These are phyloP conservation scores for Tinamus guttatus DNA, from an alignment of 2,113 vertebrate species.

Conservation along the genomic window DNA sequence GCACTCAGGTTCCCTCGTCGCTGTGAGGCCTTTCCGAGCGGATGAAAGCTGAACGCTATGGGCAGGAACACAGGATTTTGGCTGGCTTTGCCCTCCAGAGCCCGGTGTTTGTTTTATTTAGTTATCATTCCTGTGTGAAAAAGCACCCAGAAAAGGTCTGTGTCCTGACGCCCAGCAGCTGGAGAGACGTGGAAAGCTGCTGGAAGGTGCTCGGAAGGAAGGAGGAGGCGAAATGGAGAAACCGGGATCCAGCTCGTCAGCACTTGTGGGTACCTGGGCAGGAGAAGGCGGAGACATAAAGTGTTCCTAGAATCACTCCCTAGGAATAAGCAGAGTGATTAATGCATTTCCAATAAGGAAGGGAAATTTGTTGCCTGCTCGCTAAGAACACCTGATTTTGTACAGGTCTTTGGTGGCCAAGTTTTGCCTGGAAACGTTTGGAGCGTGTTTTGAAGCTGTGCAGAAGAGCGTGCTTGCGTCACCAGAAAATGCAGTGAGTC, in stretches of 20 bases:
- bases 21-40: not conserved
- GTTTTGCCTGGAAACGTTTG: constrained; percentile 50
- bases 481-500: constrained; percentile 77
- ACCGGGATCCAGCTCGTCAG: not conserved
- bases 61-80: constrained; percentile 15
- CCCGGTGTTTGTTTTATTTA: constrained; percentile 43
- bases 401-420: constrained; percentile 9
- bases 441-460: constrained; percentile 71
- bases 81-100: constrained; percentile 45
- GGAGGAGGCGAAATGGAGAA: not conserved
- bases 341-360: not conserved
- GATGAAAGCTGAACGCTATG: constrained; percentile 12
- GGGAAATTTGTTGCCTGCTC: not conserved
- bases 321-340: not conserved
- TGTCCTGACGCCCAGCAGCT: not conserved
- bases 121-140: constrained; percentile 22
- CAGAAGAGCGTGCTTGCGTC: constrained; percentile 76
- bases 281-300: not conserved
- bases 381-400: not conserved
- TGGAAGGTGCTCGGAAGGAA: constrained; percentile 6
- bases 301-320: not conserved
- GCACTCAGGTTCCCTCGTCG: constrained; percentile 1
- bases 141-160: constrained; percentile 43
- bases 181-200: not conserved
- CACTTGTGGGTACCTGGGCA: not conserved